Evolutionary conservation across 2,888 invertebrate genomes (phyloP).

Genomic region (Pteria penguin): DNA sequence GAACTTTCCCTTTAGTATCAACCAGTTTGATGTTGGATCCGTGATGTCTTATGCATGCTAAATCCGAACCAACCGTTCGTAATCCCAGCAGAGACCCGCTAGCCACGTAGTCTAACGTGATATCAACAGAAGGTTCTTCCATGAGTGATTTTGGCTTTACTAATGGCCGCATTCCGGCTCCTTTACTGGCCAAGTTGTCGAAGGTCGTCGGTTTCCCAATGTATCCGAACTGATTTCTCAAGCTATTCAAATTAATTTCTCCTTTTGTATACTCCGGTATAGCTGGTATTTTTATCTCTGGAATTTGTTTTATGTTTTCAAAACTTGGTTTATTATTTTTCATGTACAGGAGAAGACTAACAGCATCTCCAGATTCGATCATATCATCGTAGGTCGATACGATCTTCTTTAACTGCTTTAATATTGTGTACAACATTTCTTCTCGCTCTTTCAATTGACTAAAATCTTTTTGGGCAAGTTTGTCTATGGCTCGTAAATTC

Average conservation of each 20-base stretch:
- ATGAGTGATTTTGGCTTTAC: background rate
- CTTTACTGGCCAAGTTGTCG: background rate
- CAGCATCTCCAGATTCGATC: background rate
- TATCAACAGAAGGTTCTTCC: background rate
- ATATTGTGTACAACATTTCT: background rate
- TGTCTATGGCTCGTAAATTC: background rate
- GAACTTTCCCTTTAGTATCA: background rate
- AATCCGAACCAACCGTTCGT: background rate
- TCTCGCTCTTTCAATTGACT: background rate
- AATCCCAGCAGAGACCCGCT: background rate
- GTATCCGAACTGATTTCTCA: background rate
- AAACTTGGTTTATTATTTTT: background rate
- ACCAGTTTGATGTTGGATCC: background rate
- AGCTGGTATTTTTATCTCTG: background rate
- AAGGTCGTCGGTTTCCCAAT: background rate
- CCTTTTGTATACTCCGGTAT: background rate
- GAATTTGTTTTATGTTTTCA: background rate
- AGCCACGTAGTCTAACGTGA: background rate
- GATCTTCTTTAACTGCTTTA: background rate
- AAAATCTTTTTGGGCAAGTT: background rate
- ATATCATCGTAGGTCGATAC: background rate
- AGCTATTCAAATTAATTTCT: background rate
- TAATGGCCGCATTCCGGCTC: background rate
- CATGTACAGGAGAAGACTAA: background rate
- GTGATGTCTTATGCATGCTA: background rate